Percentiles rank a stretch among this genome's conserved stretches.
These are phyloP conservation scores for Nymphalis io DNA, from an alignment of 1,140 invertebrate genomes.

Conservation along the genomic window DNA sequence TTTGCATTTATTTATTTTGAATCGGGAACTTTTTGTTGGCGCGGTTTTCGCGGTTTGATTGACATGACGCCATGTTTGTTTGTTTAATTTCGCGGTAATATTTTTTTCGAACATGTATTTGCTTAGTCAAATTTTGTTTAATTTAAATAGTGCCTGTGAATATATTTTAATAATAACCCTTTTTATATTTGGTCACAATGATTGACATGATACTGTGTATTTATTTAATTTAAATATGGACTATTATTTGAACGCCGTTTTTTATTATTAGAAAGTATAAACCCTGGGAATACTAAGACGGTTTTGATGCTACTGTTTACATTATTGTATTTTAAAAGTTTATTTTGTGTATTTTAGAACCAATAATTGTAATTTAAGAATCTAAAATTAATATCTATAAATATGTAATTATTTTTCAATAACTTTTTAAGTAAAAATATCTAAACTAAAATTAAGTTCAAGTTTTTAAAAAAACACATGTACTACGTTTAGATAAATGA, in stretches of 20 bases:
- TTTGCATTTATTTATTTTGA: conserved; percentile 76
- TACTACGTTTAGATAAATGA: too few species aligned
- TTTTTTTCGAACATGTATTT: conserved; percentile 26
- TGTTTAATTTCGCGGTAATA: conserved; percentile 17
- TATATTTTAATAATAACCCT: conserved; percentile 19
- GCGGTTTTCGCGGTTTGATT: conserved; percentile 31
- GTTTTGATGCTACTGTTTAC: too few species aligned
- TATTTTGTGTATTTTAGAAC: too few species aligned
- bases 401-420: too few species aligned
- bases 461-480: too few species aligned
- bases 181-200: conserved; percentile 6
- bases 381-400: too few species aligned
- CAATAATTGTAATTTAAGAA: too few species aligned
- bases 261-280: neutral
- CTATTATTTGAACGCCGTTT: neutral
- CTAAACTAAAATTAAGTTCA: too few species aligned
- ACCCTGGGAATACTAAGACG: too few species aligned
- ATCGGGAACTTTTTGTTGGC: conserved; percentile 56
- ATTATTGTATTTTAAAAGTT: too few species aligned
- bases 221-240: neutral
- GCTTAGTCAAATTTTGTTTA: conserved; percentile 32
- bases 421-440: too few species aligned
- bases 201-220: neutral
- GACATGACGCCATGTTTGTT: conserved; percentile 35
- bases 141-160: conserved; percentile 23